phyloP scores from a whole-genome alignment of 2,797 vertebrate genomes.

The Remorina albescens region DNA sequence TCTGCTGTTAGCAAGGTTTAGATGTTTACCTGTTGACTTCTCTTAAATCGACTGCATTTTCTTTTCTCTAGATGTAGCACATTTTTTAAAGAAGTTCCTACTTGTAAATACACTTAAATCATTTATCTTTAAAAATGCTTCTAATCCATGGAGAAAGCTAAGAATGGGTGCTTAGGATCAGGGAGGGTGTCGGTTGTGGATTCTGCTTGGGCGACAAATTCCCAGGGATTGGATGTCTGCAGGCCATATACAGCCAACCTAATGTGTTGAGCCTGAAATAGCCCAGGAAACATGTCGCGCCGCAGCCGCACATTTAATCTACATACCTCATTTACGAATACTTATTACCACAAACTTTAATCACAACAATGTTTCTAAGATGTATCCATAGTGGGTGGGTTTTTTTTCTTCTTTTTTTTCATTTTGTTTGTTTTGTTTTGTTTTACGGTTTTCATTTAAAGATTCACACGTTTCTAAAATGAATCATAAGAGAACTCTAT shows the following conservation, averaged over 20 bases:
- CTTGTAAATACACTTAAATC: accelerated
- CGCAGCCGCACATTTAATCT: background rate
- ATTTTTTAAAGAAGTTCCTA: background rate
- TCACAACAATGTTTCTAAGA: background rate
- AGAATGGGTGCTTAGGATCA: conserved; percentile 5
- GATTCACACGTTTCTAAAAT: background rate
- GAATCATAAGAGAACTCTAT: background rate
- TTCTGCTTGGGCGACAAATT: conserved; percentile 82
- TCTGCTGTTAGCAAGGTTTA: background rate
- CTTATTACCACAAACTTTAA: background rate
- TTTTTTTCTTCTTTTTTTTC: no score
- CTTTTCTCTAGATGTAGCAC: background rate
- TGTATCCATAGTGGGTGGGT: background rate
- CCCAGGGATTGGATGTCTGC: conserved; percentile 81
- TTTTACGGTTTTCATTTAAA: background rate
- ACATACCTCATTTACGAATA: background rate
- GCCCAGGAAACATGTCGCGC: conserved; percentile 50
- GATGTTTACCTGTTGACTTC: background rate
- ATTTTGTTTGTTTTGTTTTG: no score
- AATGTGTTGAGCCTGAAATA: conserved; percentile 83
- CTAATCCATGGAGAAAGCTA: background rate
- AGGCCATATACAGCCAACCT: conserved; percentile 78
- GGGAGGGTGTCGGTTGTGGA: conserved; percentile 55
- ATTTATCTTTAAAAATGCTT: background rate
- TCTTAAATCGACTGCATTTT: background rate